A percentile compares a stretch with the other conserved stretches of the same genome.
phyloP scores from a whole-genome alignment of 2,888 invertebrate genomes.

The Chrysotoxum bicinctum region DNA sequence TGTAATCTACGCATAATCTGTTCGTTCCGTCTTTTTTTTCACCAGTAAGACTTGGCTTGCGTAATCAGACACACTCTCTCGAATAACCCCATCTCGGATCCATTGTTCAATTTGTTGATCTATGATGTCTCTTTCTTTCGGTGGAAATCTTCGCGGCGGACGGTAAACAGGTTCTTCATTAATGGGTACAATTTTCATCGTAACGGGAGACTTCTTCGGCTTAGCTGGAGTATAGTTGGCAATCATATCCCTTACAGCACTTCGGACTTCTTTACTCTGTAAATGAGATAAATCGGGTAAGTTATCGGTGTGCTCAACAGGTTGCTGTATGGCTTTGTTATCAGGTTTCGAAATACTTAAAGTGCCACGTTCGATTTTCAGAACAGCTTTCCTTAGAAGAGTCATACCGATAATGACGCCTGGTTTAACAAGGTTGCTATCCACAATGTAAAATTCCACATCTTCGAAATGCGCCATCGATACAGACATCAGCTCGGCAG shows the following conservation, averaged over 20 bases:
- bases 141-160: constrained; percentile 42
- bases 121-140: constrained; percentile 29
- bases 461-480: constrained; percentile 9
- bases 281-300: constrained; percentile 16
- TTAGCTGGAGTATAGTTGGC: constrained; percentile 4
- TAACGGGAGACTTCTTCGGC: constrained; percentile 8
- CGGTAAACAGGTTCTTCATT: constrained; percentile 39
- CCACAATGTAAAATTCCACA: constrained; percentile 7
- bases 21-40: constrained; percentile 58
- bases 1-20: too few species aligned
- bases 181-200: constrained; percentile 38
- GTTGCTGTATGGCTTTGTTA: background rate
- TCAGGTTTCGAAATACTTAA: constrained; percentile 10
- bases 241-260: constrained; percentile 1
- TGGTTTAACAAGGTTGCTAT: constrained; percentile 8
- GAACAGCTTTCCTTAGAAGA: constrained; percentile 4
- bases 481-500: constrained; percentile 5
- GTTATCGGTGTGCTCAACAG: background rate
- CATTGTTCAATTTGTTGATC: constrained; percentile 18
- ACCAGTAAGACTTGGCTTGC: constrained; percentile 74
- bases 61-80: constrained; percentile 67
- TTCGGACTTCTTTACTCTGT: constrained; percentile 7
- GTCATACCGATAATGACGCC: constrained; percentile 20
- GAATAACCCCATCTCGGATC: constrained; percentile 36
- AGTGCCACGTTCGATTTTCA: constrained; percentile 1